Evolutionary conservation across 2,888 invertebrate species (phyloP), one percentile per base, ranked within the genome.

Genomic region (Tuberolachnus salignus): DNA sequence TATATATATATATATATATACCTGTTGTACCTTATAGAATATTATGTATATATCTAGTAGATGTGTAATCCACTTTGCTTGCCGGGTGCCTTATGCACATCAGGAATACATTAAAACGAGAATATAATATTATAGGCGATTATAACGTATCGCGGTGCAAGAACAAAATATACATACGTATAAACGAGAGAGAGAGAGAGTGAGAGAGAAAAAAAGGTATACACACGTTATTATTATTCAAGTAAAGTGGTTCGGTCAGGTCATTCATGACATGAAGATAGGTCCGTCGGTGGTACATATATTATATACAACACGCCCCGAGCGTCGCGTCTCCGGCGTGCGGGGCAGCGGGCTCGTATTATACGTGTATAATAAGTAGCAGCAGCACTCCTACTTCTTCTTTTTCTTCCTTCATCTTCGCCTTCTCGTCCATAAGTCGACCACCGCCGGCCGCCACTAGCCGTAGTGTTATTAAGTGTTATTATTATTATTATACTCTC

Each of bases 41-140:
- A 34, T 34, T 34, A 34, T 34, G 3, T 4, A 4, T 6, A 34
- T 34, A 6, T 4, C 34, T 19, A 67, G 10, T 49, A 59, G 9
- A 1, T n/a, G 23, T 46, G 64, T 57, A 51, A 42, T 78, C 49
- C 51, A 69, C 78, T 78, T 69, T 59, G 51, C 59, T n/a, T 67
- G 78, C 67, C 67, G 59, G 78, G 78, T 78, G 78, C 78, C 69
- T 69, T 78, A 78, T 78, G 78, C 78, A 69, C 78, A 78, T 78
- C 78, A 78, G 49, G 69, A 78, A 69, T 69, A 67, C 78, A 78
- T 78, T 78, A 78, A 78, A 78, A 67, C 16, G 59, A 1, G n/a
- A n/a, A n/a, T 57, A 57, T 14, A n/a, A 34, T 34, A 34, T 4
- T 34, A 34, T 34, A 34, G 34, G 34, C 34, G 34, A 34, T 34